Conservation (phyloP, 2,888 invertebrate species). For the Platypus cylindrus region DNA sequence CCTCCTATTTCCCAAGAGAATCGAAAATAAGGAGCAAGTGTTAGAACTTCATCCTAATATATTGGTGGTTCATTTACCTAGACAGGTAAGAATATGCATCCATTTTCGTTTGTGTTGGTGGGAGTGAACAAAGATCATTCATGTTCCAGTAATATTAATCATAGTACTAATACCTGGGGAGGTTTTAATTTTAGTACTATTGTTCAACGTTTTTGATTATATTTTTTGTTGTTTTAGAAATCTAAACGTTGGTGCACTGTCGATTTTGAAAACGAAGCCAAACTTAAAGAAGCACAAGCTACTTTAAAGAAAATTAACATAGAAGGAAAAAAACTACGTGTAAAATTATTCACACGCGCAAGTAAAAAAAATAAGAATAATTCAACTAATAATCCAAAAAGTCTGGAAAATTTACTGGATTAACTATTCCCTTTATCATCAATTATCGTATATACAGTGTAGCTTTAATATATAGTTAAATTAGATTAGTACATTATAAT, state of each 20-base stretch:
- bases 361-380: constrained; percentile 8
- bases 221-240: constrained; percentile 20
- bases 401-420: constrained; percentile 11
- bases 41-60: constrained; percentile 28
- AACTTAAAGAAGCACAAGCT: constrained; percentile 16
- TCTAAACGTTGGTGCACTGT: constrained; percentile 26
- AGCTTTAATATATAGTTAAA: constrained; percentile 14
- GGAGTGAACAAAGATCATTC: too few relatives aligned
- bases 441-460: too few relatives aligned
- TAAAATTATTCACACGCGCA: constrained; percentile 13
- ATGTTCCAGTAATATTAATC: too few relatives aligned
- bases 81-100: constrained; percentile 21
- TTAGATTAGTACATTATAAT: not conserved
- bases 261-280: constrained; percentile 19
- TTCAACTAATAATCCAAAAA: not conserved
- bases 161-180: too few relatives aligned
- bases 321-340: constrained; percentile 20
- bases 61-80: constrained; percentile 22
- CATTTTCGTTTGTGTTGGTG: not conserved
- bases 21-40: constrained; percentile 25
- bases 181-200: too few relatives aligned
- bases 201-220: not conserved
- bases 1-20: constrained; percentile 27
- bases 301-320: constrained; percentile 21
- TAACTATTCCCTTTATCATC: too few relatives aligned